A percentile compares a stretch with the other conserved stretches of the same genome.
Conservation (phyloP, 2,888 invertebrate species). For the Pterostichus madidus region DNA sequence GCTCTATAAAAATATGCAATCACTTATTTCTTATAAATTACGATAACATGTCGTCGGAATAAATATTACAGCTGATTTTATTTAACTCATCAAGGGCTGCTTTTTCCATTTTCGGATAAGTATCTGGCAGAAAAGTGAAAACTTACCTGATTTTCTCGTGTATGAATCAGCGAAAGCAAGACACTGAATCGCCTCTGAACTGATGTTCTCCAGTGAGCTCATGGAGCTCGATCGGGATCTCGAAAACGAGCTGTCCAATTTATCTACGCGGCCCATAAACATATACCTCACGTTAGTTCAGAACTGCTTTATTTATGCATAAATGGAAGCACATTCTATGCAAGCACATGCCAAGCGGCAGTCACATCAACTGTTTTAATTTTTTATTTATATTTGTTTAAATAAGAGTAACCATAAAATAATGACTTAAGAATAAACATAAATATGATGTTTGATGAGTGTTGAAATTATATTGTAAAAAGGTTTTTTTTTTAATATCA, state of each 20-base stretch:
- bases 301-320: constrained; percentile 4
- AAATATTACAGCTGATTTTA: no score
- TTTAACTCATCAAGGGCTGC: no score
- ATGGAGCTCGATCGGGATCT: constrained; percentile 98
- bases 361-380: constrained; percentile 49
- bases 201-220: constrained; percentile 98
- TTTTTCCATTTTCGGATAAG: not conserved
- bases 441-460: constrained; percentile 17
- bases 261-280: constrained; percentile 91
- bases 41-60: no score
- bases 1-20: constrained; percentile 81
- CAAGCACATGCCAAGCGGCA: constrained; percentile 65
- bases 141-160: constrained; percentile 94
- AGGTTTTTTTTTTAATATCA: constrained; percentile 15
- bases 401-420: constrained; percentile 31
- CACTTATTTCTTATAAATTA: not conserved
- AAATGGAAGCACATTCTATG: constrained; percentile 57
- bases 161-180: constrained; percentile 97
- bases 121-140: not conserved
- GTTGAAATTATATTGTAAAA: constrained; percentile 11
- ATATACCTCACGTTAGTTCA: constrained; percentile 67
- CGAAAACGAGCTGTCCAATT: constrained; percentile 97
- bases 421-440: constrained; percentile 31
- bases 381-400: constrained; percentile 36
- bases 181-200: constrained; percentile 96